Evolutionary conservation across 2,888 invertebrate species (phyloP).

Genomic region (Magallana nippona): DNA sequence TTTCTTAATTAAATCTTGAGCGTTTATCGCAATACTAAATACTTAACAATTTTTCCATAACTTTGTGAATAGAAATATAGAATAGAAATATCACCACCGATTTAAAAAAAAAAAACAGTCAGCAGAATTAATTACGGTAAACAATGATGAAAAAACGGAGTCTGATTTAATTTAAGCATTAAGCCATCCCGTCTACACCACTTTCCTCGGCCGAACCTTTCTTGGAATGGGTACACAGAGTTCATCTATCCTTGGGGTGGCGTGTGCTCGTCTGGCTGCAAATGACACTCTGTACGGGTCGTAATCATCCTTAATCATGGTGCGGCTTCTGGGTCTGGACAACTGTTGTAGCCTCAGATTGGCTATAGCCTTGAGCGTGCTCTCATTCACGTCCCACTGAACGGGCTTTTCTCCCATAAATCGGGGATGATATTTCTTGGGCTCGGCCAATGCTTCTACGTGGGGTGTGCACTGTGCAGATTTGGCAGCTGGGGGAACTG

Average conservation of each 20-base stretch:
- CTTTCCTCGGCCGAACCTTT: constrained; percentile 69
- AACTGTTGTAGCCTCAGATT: constrained; percentile 73
- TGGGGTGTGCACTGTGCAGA: constrained; percentile 62
- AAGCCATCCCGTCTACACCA: constrained; percentile 34
- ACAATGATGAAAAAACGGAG: not conserved
- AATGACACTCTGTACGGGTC: constrained; percentile 74
- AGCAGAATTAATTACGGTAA: not conserved
- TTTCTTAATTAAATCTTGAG: not conserved
- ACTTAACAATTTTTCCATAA: not conserved
- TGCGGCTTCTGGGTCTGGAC: constrained; percentile 72
- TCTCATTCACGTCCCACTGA: constrained; percentile 69
- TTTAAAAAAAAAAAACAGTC: not conserved
- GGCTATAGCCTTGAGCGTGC: constrained; percentile 71
- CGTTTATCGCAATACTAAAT: not conserved
- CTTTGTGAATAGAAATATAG: not conserved
- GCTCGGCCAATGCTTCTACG: constrained; percentile 68
- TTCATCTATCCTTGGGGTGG: constrained; percentile 72
- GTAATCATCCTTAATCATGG: constrained; percentile 74
- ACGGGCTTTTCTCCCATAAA: constrained; percentile 68
- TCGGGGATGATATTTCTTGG: constrained; percentile 64
- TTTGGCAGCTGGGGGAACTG: constrained; percentile 63
- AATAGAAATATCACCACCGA: not conserved
- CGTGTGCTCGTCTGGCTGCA: constrained; percentile 66
- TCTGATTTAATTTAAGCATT: too few relatives aligned
- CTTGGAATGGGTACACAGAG: constrained; percentile 71